Evolutionary conservation across 1,140 invertebrate species (phyloP).

Genomic region (Aricia agestis): DNA sequence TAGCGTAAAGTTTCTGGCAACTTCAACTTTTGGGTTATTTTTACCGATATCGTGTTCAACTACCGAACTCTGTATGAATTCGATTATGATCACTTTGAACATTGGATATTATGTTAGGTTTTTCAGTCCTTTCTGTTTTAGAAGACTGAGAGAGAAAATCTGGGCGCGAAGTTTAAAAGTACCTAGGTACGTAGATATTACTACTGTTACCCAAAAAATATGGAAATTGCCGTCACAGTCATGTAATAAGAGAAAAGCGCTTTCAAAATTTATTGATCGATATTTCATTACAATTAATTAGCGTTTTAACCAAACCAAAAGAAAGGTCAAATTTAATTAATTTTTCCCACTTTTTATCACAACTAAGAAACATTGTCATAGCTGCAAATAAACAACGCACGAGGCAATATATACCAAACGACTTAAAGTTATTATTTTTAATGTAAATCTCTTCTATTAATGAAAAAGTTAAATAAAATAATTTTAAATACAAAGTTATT

Average conservation of each 20-base stretch:
- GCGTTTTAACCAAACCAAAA: too few species aligned
- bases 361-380: slow-evolving; percentile 12
- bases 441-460: too few species aligned
- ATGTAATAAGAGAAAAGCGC: too few species aligned
- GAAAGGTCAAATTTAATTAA: not conserved
- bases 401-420: not conserved
- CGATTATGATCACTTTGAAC: not conserved
- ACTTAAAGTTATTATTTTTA: not conserved
- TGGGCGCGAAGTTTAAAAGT: too few species aligned
- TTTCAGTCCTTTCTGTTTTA: not conserved
- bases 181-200: too few species aligned
- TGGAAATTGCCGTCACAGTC: too few species aligned
- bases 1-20: not conserved
- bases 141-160: too few species aligned
- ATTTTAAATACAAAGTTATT: too few species aligned
- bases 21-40: not conserved
- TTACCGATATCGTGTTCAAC: not conserved
- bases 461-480: too few species aligned
- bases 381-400: not conserved
- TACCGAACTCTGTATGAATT: not conserved
- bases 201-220: too few species aligned
- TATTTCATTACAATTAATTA: too few species aligned
- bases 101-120: not conserved
- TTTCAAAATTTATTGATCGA: too few species aligned
- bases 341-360: slow-evolving; percentile 2